Evolutionary conservation across 1,140 invertebrate species (phyloP).

Genomic region (Drusus annulatus): DNA sequence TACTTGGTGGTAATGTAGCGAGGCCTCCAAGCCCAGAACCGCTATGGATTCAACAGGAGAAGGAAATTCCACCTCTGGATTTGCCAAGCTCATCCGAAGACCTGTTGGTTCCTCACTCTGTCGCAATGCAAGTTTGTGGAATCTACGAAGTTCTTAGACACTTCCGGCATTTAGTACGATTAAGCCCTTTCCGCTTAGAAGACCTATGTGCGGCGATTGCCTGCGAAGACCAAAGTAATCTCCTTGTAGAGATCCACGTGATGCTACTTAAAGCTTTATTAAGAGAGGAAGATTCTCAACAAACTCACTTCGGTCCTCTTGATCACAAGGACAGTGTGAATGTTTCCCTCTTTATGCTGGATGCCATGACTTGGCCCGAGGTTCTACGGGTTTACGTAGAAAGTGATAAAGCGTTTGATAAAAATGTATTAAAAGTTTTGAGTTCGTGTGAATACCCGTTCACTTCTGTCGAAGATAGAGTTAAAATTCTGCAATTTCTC

Average conservation of each 20-base stretch:
- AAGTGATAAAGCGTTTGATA: slow-evolving; percentile 87
- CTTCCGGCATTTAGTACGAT: slow-evolving; percentile 89
- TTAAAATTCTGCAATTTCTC: slow-evolving; percentile 91
- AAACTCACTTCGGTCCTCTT: slow-evolving; percentile 94
- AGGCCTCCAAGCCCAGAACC: slow-evolving; percentile 89
- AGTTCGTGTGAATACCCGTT: slow-evolving; percentile 91
- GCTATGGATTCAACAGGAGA: slow-evolving; percentile 86
- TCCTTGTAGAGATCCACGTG: slow-evolving; percentile 94
- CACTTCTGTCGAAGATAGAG: slow-evolving; percentile 84
- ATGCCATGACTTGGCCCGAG: slow-evolving; percentile 96
- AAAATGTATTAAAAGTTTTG: slow-evolving; percentile 79
- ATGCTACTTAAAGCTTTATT: slow-evolving; percentile 92
- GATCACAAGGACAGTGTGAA: slow-evolving; percentile 98
- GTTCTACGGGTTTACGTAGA: slow-evolving; percentile 90
- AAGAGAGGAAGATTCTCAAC: slow-evolving; percentile 94
- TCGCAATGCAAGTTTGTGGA: slow-evolving; percentile 85
- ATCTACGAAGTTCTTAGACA: slow-evolving; percentile 96
- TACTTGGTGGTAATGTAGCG: slow-evolving; percentile 65
- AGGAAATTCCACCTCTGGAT: slow-evolving; percentile 82
- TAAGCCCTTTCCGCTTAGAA: slow-evolving; percentile 96
- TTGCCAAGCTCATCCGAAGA: slow-evolving; percentile 94
- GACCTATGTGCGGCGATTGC: slow-evolving; percentile 95
- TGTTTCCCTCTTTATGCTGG: slow-evolving; percentile 91
- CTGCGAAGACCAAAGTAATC: slow-evolving; percentile 91
- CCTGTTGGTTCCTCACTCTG: slow-evolving; percentile 84